Base-by-base conservation (phyloP, 2,113 vertebrate species). In the Poecile atricapillus region DNA sequence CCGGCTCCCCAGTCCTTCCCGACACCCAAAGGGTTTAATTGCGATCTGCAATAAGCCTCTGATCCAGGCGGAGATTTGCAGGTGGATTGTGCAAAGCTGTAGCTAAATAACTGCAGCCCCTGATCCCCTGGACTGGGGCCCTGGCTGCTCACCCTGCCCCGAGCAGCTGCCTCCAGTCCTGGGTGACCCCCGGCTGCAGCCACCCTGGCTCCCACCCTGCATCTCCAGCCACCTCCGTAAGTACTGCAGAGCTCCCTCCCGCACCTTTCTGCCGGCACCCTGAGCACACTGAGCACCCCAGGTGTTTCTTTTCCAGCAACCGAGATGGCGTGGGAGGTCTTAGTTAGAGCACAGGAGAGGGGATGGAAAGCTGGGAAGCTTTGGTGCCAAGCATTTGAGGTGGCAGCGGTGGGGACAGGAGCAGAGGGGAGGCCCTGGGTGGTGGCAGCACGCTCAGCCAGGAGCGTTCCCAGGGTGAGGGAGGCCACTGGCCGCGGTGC, bases 31-130 rank as follows among this genome's bases (percentile, higher is more conserved):
- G 95, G 91, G 76, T 96, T 94, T 89, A 94, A 83, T 90, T 94
- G 76, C 63, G 83, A 55, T 83, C 69, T 86, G 86, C 83, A 81
- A 21, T 97, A 97, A 97, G 93, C 94, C 80, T 83, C 96, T 96
- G 96, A 96, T 73, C 73, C 96, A 59, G 94, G 94, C 92, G 3
- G 92, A 94, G 95, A 96, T 95, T 97, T 97, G 80, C 81, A 83
- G 89, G 89, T 97, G 95, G 95, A 96, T 96, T 97, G 93, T 94
- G 86, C 94, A 97, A 96, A 97, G 88, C 95, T 1, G 43, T 33
- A 27, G 68, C 91, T 75, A 59, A 93, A 90, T 75, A 76, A 83
- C 53, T 10, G 1, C 95, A 92, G 60, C 53, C 59, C 35, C 91
- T 90, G 73, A 92, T 94, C 64, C 64, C 44, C 17, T 2, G 5